phyloP scores from a whole-genome alignment of 2,797 vertebrate genomes.

The Artibeus lituratus region DNA sequence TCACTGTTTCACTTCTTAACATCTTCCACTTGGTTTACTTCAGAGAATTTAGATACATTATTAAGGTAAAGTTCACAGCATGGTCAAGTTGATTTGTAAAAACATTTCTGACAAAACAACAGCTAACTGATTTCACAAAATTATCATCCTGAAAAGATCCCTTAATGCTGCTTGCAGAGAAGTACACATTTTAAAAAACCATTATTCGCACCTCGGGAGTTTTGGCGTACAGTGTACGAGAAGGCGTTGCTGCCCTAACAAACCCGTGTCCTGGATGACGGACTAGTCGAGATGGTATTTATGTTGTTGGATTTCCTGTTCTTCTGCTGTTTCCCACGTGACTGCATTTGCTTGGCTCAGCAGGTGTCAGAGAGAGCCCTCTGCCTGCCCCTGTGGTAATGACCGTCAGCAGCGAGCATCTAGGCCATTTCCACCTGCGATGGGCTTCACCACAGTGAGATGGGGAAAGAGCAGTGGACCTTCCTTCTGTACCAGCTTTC shows the following conservation, averaged over 20 bases:
- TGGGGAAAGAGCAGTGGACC: background rate
- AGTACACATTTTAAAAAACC: constrained; percentile 40
- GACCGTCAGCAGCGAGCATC: background rate
- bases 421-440: background rate
- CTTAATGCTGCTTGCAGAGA: constrained; percentile 44
- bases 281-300: background rate
- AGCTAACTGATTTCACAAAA: background rate
- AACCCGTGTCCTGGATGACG: background rate
- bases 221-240: background rate
- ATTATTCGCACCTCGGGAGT: background rate
- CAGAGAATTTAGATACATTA: constrained; percentile 46
- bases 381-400: background rate
- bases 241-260: constrained; percentile 7
- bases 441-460: background rate
- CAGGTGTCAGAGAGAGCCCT: background rate
- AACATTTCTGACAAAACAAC: background rate
- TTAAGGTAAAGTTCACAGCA: background rate
- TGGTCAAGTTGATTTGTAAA: constrained; percentile 43
- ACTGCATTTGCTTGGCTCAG: background rate
- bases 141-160: constrained; percentile 39
- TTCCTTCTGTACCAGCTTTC: background rate
- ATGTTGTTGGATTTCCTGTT: background rate
- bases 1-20: background rate
- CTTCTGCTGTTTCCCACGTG: background rate
- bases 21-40: constrained; percentile 40